Evolutionary conservation across 2,888 invertebrate genomes (phyloP), one percentile per base, ranked within the genome.

Genomic region (Noctua fimbriata): DNA sequence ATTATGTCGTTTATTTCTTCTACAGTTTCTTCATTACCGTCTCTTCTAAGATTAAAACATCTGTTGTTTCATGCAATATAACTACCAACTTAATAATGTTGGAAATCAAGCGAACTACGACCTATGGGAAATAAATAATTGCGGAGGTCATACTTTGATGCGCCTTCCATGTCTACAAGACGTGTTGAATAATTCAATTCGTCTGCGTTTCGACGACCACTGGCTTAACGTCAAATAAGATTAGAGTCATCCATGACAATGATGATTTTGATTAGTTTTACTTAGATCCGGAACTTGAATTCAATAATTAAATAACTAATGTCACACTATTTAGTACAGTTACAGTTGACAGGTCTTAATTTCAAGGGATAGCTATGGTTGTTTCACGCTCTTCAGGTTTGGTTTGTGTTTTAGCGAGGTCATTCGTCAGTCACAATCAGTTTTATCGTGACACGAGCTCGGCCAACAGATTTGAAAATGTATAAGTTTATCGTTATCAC

Each of bases 401-500:
- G 71, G 60, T 36, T 36, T 36, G 36, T 65, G 16, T 63, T 28
- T 32, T 73, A n/a, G 24, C 92, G 89, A 93, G 92, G 93, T 87
- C 89, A 88, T 55, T 90, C 86, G 90, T 92, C 92, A 93, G 83
- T 76, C 81, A 85, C 88, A 92, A 90, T 91, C 90, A 79, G 79
- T 78, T 82, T 92, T 92, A 94, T 94, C 94, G 63, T 88, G 91
- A 90, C 90, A 89, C 90, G 86, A 89, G 89, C 88, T 83, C 76
- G 79, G 65, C 75, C 82, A 83, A 87, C 90, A 92, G 92, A 93
- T 93, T 93, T 92, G 78, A 85, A 89, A 88, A 86, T 83, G 76
- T 85, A 78, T 80, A 72, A 60, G 80, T 80, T 89, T 91, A 89
- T 88, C 90, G 79, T 82, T 91, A 93, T 93, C 93, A 86, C 10